These are phyloP conservation scores for Heptranchias perlo DNA, from an alignment of 2,113 vertebrate species.

Conservation along the genomic window DNA sequence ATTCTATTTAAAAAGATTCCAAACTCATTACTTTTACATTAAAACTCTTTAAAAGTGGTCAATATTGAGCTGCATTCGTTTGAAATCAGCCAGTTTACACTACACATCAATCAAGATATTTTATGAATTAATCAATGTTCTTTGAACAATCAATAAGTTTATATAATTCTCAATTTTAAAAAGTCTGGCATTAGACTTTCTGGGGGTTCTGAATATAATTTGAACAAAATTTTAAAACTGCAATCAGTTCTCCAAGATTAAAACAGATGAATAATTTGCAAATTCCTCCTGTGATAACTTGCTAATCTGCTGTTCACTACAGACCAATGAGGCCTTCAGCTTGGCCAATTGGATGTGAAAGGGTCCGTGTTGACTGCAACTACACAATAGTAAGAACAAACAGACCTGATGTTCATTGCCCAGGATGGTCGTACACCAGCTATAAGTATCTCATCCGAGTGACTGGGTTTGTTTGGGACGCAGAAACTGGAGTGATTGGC, in stretches of 20 bases:
- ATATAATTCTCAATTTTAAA: background rate
- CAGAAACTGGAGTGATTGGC: background rate
- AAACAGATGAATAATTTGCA: background rate
- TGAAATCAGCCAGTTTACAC: background rate
- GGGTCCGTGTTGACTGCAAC: slow-evolving; percentile 18
- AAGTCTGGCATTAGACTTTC: background rate
- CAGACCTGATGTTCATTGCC: slow-evolving; percentile 21
- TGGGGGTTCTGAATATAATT: background rate
- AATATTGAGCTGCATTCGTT: background rate
- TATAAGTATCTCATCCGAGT: slow-evolving; percentile 39
- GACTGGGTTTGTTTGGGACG: slow-evolving; percentile 33
- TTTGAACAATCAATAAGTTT: background rate
- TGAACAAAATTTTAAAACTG: background rate
- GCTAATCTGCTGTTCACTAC: background rate
- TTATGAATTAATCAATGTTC: background rate
- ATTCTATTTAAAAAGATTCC: background rate
- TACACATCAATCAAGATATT: background rate
- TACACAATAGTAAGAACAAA: slow-evolving; percentile 34
- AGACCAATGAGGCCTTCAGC: slow-evolving; percentile 37
- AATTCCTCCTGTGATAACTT: background rate
- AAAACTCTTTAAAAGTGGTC: background rate
- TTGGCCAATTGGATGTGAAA: slow-evolving; percentile 37
- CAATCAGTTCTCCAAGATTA: background rate
- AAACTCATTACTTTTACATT: background rate
- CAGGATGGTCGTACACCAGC: slow-evolving; percentile 39